phyloP scores from a whole-genome alignment of 2,797 vertebrate genomes.

The Todus mexicanus region DNA sequence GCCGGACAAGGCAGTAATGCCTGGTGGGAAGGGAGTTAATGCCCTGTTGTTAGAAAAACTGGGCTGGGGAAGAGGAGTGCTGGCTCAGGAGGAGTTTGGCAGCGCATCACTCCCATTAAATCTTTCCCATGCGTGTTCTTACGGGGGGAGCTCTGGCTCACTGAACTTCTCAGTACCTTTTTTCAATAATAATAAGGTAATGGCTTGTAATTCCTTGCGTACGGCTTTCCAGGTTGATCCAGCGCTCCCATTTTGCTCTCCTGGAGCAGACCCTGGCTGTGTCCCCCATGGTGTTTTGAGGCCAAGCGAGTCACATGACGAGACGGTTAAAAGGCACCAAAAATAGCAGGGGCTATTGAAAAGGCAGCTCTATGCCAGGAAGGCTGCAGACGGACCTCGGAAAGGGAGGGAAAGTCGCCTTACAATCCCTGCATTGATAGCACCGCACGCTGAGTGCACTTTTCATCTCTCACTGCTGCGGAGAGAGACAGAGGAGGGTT shows the following conservation, averaged over 20 bases:
- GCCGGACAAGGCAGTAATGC: not conserved
- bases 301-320: not conserved
- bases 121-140: not conserved
- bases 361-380: not conserved
- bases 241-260: not conserved
- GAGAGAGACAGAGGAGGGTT: not conserved
- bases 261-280: not conserved
- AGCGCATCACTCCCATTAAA: not conserved
- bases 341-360: constrained; percentile 1
- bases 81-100: not conserved
- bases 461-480: not conserved
- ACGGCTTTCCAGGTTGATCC: not conserved
- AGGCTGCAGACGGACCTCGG: not conserved
- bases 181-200: not conserved
- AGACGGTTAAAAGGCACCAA: not conserved
- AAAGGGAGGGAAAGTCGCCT: not conserved
- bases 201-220: not conserved
- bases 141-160: not conserved
- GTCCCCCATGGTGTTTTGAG: not conserved
- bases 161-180: not conserved
- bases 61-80: not conserved
- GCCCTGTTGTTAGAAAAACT: not conserved
- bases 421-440: constrained; percentile 20
- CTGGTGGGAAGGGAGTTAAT: not conserved
- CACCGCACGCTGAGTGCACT: not conserved